A percentile compares a stretch with the other conserved stretches of the same genome.
phyloP scores from a whole-genome alignment of 2,888 invertebrate species.

The Rhagium mordax region DNA sequence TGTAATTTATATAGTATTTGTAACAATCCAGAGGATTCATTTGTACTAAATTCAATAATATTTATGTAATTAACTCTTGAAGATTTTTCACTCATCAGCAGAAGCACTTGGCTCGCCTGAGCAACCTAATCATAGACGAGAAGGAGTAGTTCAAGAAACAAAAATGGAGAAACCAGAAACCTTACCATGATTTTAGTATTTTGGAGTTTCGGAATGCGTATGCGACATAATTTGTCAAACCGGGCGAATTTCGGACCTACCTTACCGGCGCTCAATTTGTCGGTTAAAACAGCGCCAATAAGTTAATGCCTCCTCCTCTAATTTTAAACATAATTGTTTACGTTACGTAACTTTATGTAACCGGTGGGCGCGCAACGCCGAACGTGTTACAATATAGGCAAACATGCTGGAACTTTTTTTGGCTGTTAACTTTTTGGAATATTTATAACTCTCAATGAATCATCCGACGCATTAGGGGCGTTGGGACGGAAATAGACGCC shows the following conservation, averaged over 20 bases:
- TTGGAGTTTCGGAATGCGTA: too few species aligned
- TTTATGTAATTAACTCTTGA: too few species aligned
- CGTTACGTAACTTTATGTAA: conserved; percentile 16
- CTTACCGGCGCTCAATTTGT: not conserved
- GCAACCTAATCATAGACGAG: too few species aligned
- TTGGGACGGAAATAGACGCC: conserved; percentile 8
- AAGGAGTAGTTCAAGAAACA: too few species aligned
- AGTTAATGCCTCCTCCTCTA: conserved; percentile 2
- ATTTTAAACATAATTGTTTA: conserved; percentile 16
- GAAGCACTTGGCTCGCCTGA: too few species aligned
- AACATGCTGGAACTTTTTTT: conserved; percentile 1
- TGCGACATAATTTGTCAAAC: not conserved
- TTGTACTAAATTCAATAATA: too few species aligned
- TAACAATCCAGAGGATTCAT: too few species aligned
- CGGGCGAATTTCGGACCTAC: not conserved
- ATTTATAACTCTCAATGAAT: conserved; percentile 11
- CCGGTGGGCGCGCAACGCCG: not conserved
- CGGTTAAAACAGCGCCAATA: not conserved
- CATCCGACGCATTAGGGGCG: conserved; percentile 11
- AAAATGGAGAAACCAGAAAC: too few species aligned
- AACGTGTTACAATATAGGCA: conserved; percentile 7
- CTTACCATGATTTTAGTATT: too few species aligned
- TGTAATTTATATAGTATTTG: too few species aligned
- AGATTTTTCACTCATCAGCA: too few species aligned
- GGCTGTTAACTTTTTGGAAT: conserved; percentile 11